Percentiles rank a stretch among this genome's conserved stretches.
phyloP scores from a whole-genome alignment of 1,140 invertebrate species.

The Hycleus cichorii region DNA sequence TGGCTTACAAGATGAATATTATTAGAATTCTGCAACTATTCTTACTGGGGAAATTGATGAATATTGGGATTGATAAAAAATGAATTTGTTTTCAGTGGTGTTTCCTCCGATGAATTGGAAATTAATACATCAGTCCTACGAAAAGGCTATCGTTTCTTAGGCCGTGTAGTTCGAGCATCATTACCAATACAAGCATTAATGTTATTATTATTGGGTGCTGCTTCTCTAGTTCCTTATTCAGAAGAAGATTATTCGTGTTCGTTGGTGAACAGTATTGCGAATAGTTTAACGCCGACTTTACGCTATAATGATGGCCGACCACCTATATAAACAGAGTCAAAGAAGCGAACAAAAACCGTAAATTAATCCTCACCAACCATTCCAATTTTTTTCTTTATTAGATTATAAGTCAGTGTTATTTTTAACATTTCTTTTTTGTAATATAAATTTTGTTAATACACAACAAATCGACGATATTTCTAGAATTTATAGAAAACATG shows the following conservation, averaged over 20 bases:
- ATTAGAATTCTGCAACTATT: background rate
- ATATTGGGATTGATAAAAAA: background rate
- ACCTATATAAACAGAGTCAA: conserved; percentile 55
- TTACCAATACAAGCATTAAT: conserved; percentile 86
- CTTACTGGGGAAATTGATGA: background rate
- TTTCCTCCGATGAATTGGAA: conserved; percentile 26
- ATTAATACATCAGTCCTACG: conserved; percentile 59
- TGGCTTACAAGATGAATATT: background rate
- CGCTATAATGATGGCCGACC: conserved; percentile 84
- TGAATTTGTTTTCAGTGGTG: conserved; percentile 27
- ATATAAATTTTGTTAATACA: conserved; percentile 1
- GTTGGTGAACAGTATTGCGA: conserved; percentile 71
- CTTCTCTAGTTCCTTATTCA: conserved; percentile 74
- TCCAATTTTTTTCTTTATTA: too few relatives aligned
- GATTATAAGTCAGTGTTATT: too few relatives aligned
- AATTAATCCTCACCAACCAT: background rate
- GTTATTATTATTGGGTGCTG: conserved; percentile 79
- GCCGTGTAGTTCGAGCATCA: conserved; percentile 79
- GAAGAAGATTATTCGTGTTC: conserved; percentile 81
- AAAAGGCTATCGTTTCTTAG: conserved; percentile 72
- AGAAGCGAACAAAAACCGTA: background rate
- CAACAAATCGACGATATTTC: background rate
- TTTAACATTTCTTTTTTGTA: background rate
- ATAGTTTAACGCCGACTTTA: conserved; percentile 76
- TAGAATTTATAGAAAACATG: background rate